Evolutionary conservation across 2,888 invertebrate species (phyloP).

Genomic region (Amiota mariae): DNA sequence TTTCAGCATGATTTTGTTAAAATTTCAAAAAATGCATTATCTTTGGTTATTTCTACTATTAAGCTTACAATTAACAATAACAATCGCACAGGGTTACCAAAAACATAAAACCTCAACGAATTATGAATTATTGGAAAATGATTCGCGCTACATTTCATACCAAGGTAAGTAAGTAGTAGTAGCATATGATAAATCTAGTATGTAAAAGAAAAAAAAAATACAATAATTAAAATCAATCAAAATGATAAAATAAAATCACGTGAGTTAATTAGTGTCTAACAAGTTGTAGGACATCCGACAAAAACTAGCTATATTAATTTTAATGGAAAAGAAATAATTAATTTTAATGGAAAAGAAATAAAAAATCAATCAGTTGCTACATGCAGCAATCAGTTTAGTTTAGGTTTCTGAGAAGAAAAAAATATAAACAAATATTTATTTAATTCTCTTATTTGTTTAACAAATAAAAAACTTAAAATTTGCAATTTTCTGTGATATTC

Average conservation of each 20-base stretch:
- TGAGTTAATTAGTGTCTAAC: constrained; percentile 14
- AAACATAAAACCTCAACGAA: constrained; percentile 47
- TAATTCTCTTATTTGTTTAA: neutral
- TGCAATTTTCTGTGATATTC: no score
- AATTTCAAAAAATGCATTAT: constrained; percentile 55
- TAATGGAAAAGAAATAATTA: no score
- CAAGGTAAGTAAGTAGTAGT: constrained; percentile 64
- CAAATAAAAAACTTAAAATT: neutral
- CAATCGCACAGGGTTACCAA: constrained; percentile 37
- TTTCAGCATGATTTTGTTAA: constrained; percentile 63
- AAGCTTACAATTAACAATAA: constrained; percentile 36
- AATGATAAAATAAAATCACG: constrained; percentile 42
- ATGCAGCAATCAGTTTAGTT: no score
- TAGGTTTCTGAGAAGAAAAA: neutral
- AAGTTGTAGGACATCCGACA: no score
- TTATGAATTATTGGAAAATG: constrained; percentile 67
- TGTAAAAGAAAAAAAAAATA: no score
- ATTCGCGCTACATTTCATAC: constrained; percentile 73
- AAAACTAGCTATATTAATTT: no score
- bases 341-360: no score
- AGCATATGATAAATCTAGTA: no score
- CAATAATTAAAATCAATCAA: constrained; percentile 54
- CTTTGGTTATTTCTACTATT: constrained; percentile 47
- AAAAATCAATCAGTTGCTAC: no score
- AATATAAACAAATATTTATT: constrained; percentile 3